Base-by-base conservation (phyloP, 2,797 vertebrate genomes). In the Peromyscus attwateri region DNA sequence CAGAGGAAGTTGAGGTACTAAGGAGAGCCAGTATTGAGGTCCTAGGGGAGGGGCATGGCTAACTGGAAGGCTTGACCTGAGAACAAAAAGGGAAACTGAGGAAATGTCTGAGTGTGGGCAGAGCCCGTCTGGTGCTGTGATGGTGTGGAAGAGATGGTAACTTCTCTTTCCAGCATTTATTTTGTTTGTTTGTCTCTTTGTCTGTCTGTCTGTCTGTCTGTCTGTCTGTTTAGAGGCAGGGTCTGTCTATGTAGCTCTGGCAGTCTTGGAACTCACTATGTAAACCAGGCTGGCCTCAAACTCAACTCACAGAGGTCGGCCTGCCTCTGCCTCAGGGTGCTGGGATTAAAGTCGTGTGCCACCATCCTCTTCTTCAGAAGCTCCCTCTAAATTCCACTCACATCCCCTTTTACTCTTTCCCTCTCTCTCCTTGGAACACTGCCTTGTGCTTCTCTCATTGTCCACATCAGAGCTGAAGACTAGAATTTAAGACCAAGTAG, bases 401-500 rank as follows among this genome's bases (percentile, higher is more conserved):
- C 23, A 11, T 0, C 11, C 34, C 23, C 79, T 6, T 55, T 29
- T 37, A 87, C 23, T 9, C 79, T 23, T 37, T 60, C 37, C 77
- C 37, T 52, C n/a, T 77, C 77, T 52, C 12, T 62, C 84, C 75
- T 90, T 14, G 43, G n/a, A 95, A 84, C 27, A 46, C 14, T 71
- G 79, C 82, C 23, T 89, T 68, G 31, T 71, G 62, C 62, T 89
- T 84, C 82, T 90, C 31, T 71, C 40, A 60, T 60, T 95, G 23
- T 75, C 84, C 70, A 2, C 19, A n/a, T 97, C 27, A 79, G 60
- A 75, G 76, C 71, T 49, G 27, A 91, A 90, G 66, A 68, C 25
- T 49, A 77, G 93, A 96, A 85, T 37, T 95, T 89, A 81, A 94
- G 27, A 89, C n/a, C 62, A 37, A 10, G n/a, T 37, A 31, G 40